A percentile compares a stretch with the other conserved stretches of the same genome.
phyloP scores from a whole-genome alignment of 2,888 invertebrate genomes.

The Eupsilia transversa region DNA sequence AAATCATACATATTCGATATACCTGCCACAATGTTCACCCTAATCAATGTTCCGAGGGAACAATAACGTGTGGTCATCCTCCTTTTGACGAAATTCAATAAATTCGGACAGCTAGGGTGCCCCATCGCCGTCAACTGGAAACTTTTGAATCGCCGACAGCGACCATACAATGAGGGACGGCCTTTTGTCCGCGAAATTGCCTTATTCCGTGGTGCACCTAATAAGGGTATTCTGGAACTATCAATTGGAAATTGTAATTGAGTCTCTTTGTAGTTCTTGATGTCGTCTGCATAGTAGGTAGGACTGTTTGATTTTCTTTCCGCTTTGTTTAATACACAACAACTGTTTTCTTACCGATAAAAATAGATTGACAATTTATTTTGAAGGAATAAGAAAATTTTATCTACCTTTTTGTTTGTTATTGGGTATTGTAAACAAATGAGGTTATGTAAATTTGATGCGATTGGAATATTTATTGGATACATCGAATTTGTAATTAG shows the following conservation, averaged over 20 bases:
- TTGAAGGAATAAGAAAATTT: constrained; percentile 12
- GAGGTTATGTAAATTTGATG: constrained; percentile 81
- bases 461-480: constrained; percentile 88
- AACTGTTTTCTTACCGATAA: constrained; percentile 70
- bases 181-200: constrained; percentile 89
- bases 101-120: constrained; percentile 82
- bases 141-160: constrained; percentile 88
- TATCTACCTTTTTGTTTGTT: constrained; percentile 12
- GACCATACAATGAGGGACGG: constrained; percentile 78
- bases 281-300: constrained; percentile 80
- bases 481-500: constrained; percentile 88
- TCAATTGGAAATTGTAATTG: constrained; percentile 86
- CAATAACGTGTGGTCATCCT: constrained; percentile 88
- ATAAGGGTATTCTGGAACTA: constrained; percentile 88
- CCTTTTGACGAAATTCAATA: constrained; percentile 86
- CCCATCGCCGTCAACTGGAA: constrained; percentile 82
- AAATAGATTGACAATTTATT: constrained; percentile 64
- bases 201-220: constrained; percentile 86
- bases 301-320: constrained; percentile 74
- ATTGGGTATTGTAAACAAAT: constrained; percentile 17
- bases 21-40: constrained; percentile 81
- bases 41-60: constrained; percentile 82
- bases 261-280: constrained; percentile 86
- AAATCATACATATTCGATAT: constrained; percentile 72
- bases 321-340: constrained; percentile 72